A percentile compares a stretch with the other conserved stretches of the same genome.
Evolutionary conservation across 2,888 invertebrate species (phyloP).

Genomic region (Melinopterus prodromus): DNA sequence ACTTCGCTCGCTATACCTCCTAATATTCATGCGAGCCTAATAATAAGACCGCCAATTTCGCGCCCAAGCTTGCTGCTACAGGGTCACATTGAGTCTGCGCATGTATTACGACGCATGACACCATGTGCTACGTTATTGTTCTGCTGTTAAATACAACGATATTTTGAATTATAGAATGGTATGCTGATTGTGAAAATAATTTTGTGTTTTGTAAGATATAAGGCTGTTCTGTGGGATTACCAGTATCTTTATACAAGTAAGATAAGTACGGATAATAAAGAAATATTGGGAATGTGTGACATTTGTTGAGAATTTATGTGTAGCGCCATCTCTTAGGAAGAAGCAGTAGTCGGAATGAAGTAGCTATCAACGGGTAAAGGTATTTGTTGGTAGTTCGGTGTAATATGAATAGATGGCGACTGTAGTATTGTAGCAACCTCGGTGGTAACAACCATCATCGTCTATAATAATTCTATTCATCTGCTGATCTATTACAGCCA

Average conservation of each 20-base stretch:
- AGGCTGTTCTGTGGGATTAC: neutral
- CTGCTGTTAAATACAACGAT: neutral
- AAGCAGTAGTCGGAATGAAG: neutral
- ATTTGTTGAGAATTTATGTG: neutral
- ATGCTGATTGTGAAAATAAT: neutral
- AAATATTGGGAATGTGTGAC: neutral
- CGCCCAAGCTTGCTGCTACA: slow-evolving; percentile 51
- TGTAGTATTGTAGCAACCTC: too few species aligned
- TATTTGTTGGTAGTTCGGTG: too few species aligned
- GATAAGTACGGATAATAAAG: neutral
- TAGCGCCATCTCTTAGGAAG: neutral
- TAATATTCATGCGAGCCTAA: slow-evolving; percentile 46
- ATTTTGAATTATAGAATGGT: neutral
- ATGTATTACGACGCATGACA: slow-evolving; percentile 20
- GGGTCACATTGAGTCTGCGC: slow-evolving; percentile 50
- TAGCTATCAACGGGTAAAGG: neutral
- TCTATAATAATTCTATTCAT: too few species aligned
- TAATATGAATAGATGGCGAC: too few species aligned
- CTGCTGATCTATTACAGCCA: too few species aligned
- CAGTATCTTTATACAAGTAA: neutral
- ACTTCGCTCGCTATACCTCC: slow-evolving; percentile 32
- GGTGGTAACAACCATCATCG: too few species aligned
- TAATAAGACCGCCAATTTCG: slow-evolving; percentile 57
- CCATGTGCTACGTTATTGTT: slow-evolving; percentile 11
- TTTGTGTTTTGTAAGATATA: too few species aligned